phyloP scores from a whole-genome alignment of 2,888 invertebrate species.

The Hemaris fuciformis region DNA sequence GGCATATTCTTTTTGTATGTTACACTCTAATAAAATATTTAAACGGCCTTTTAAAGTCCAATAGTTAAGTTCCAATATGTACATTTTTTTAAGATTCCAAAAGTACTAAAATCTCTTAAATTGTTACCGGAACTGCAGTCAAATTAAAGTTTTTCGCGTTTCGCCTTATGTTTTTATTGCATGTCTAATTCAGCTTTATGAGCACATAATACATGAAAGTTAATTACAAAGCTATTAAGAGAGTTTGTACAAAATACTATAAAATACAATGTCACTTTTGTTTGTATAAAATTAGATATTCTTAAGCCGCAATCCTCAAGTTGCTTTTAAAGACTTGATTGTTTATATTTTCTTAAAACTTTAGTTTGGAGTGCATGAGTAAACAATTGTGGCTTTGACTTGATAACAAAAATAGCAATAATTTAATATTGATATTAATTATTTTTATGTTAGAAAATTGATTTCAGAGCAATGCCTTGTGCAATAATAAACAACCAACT shows the following conservation, averaged over 20 bases:
- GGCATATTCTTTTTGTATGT: too few relatives aligned
- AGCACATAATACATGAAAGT: not conserved
- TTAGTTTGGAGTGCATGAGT: not conserved
- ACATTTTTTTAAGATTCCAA: too few relatives aligned
- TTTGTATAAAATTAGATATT: not conserved
- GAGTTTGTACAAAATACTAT: not conserved
- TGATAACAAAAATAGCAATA: too few relatives aligned
- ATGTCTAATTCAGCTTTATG: slow-evolving; percentile 1
- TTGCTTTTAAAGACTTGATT: not conserved
- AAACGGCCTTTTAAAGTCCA: too few relatives aligned
- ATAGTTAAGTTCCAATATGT: too few relatives aligned
- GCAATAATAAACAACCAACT: too few relatives aligned
- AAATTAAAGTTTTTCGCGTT: not conserved
- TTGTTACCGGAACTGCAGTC: not conserved
- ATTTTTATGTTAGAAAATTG: not conserved
- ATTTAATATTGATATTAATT: not conserved
- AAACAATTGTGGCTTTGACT: too few relatives aligned
- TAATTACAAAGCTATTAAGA: not conserved
- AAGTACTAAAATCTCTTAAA: too few relatives aligned
- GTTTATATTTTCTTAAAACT: not conserved
- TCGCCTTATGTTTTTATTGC: not conserved
- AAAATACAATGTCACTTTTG: not conserved
- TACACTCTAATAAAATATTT: too few relatives aligned
- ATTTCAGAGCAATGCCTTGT: too few relatives aligned
- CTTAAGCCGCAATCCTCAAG: not conserved